phyloP scores from a whole-genome alignment of 92 coral and sea anemone species.

The Ricordea florida region DNA sequence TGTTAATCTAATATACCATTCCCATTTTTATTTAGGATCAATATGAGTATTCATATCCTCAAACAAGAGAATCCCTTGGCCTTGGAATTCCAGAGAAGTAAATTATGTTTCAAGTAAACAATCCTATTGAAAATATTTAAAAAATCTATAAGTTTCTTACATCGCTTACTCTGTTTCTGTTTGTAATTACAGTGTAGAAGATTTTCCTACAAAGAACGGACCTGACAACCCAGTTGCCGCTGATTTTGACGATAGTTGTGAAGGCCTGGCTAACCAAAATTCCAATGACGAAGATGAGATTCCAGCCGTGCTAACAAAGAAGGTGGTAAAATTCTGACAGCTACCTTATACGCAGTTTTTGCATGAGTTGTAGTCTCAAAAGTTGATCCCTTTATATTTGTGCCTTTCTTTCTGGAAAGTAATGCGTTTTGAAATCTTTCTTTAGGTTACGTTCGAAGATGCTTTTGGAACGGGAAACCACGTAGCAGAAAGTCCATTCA shows the following conservation, averaged over 20 bases:
- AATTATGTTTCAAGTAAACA: background rate
- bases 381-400: background rate
- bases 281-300: conserved; percentile 9
- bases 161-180: background rate
- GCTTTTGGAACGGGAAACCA: background rate
- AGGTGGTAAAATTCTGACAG: background rate
- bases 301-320: background rate
- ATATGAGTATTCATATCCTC: conserved; percentile 80
- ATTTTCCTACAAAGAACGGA: background rate
- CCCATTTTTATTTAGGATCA: conserved; percentile 44
- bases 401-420: background rate
- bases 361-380: background rate
- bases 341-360: background rate
- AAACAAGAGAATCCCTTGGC: conserved; percentile 40
- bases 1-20: background rate
- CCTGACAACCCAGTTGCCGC: background rate
- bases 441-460: conserved; percentile 32
- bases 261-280: background rate
- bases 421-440: background rate
- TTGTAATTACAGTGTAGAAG: conserved; percentile 6
- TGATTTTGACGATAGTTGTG: conserved; percentile 18
- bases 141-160: background rate
- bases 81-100: background rate
- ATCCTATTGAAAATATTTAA: background rate
- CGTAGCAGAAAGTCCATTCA: background rate